These are phyloP conservation scores for Oreohelix idahoensis DNA, from an alignment of 1,140 invertebrate species.

Conservation along the genomic window DNA sequence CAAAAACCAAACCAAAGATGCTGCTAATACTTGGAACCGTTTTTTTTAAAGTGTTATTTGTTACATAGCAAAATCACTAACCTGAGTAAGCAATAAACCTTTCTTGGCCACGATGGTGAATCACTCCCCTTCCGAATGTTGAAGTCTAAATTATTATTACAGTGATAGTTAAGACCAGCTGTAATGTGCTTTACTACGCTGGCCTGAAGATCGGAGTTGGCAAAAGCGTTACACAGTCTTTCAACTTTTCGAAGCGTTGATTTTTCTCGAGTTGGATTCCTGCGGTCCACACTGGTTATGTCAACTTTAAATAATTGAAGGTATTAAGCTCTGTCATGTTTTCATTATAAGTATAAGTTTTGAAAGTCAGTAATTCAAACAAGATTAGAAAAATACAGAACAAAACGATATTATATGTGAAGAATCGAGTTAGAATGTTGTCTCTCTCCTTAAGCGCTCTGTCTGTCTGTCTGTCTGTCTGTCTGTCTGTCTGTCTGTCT, in stretches of 20 bases:
- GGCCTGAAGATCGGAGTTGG: slow-evolving; percentile 42
- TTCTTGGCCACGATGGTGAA: not conserved
- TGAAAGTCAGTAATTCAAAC: no score
- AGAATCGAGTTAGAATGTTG: no score
- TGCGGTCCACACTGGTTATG: slow-evolving; percentile 55
- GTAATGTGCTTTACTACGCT: not conserved
- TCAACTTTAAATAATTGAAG: slow-evolving; percentile 55
- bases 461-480: no score
- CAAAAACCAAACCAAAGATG: no score
- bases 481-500: no score
- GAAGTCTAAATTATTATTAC: not conserved
- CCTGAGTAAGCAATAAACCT: not conserved
- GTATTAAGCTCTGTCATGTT: no score
- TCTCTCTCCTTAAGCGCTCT: no score
- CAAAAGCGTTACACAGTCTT: slow-evolving; percentile 45
- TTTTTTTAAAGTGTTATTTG: no score
- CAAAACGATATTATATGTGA: no score
- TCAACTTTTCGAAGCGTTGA: slow-evolving; percentile 36
- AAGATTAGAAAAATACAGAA: no score
- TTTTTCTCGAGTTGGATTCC: slow-evolving; percentile 36
- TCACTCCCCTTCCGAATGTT: not conserved
- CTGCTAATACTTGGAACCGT: no score
- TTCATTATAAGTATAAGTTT: no score
- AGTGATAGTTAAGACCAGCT: not conserved
- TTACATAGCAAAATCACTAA: not conserved